These are phyloP conservation scores for Melanotaenia trifasciata DNA, from an alignment of 2,797 vertebrate species.

Conservation along the genomic window DNA sequence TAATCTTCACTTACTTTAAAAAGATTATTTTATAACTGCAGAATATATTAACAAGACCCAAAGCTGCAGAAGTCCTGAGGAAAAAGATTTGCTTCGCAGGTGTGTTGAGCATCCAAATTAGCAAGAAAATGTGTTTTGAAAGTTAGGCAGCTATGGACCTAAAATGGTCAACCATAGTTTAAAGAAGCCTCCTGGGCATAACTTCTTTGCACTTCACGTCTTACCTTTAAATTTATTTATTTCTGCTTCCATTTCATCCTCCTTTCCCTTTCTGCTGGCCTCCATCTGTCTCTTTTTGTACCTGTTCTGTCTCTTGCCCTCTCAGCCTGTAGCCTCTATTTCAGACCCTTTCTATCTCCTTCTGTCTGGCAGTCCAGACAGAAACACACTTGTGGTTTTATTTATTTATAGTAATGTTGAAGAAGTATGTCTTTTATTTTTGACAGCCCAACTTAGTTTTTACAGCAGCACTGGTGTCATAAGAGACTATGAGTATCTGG, in stretches of 20 bases:
- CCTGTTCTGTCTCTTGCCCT: constrained; percentile 1
- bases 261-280: not conserved
- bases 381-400: constrained; percentile 58
- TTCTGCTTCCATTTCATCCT: not conserved
- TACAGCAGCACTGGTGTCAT: constrained; percentile 59
- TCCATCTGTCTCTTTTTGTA: not conserved
- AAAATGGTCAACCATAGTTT: constrained; percentile 3
- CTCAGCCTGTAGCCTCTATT: constrained; percentile 32
- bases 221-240: not conserved
- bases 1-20: no score
- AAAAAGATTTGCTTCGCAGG: no score
- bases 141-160: constrained; percentile 1
- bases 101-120: no score
- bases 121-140: no score
- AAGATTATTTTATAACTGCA: not conserved
- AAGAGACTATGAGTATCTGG: constrained; percentile 53
- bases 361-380: constrained; percentile 62
- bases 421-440: constrained; percentile 47
- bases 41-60: not conserved
- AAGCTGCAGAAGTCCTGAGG: not conserved
- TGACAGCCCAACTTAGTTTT: constrained; percentile 60
- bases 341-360: constrained; percentile 28
- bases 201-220: constrained; percentile 2
- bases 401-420: constrained; percentile 71
- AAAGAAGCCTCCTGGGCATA: not conserved